Base-by-base conservation (phyloP, 2,113 vertebrate genomes). In the Tretioscincus oriximinensis region DNA sequence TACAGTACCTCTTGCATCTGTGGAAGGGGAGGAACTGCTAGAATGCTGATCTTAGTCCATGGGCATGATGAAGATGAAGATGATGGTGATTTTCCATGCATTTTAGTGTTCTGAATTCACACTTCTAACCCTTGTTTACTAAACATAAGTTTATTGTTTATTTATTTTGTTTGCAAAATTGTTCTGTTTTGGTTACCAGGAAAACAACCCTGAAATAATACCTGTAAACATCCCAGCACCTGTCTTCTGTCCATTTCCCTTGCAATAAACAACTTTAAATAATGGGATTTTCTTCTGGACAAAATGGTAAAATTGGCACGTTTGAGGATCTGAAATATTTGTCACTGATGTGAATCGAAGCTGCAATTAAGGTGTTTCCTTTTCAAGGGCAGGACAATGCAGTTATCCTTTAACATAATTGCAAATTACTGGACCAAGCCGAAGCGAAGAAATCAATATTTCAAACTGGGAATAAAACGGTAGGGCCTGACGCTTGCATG, bases 381-480 rank as follows among this genome's bases (percentile, higher is more conserved):
- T 76, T 9, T 41, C 18, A 71, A 84, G 28, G 11, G 71, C 28
- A 73, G 88, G 86, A 41, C 1, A 41, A n/a, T 7, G 47, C 35
- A 61, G 82, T 75, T 77, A 51, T 9, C 9, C 71, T 80, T 41
- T 82, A 77, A 21, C 21, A 47, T 9, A 1, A 51, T 87, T 83
- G 29, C 75, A 54, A 80, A 76, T 45, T 26, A n/a, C n/a, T n/a
- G 73, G 18, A 51, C 82, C 63, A 73, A 22, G 35, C 31, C n/a
- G 63, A 72, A 85, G 24, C 22, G 16, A 41, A 51, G 64, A 88
- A 88, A 80, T 45, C 77, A 69, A 31, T 76, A 66, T 86, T 87
- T 70, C 67, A 58, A 88, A 60, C 11, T 58, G 75, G 72, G 88
- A 86, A 86, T 88, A 81, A 70, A 9, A 82, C 29, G 9, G 2